Percentiles rank a stretch among this genome's conserved stretches.
phyloP scores from a whole-genome alignment of 2,888 invertebrate species.

The Leptarthrus brevirostris region DNA sequence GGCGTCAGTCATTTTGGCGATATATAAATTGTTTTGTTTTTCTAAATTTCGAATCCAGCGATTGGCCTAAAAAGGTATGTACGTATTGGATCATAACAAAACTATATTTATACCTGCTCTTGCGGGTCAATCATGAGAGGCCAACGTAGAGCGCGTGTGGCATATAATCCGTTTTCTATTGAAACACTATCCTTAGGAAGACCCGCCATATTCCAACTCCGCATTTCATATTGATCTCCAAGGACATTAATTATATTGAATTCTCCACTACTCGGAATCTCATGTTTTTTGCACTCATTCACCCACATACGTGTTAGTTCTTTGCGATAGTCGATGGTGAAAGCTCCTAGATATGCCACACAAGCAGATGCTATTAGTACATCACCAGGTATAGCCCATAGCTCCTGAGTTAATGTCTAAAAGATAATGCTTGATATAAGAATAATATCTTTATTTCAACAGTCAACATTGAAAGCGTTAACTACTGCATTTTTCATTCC shows the following conservation, averaged over 20 bases:
- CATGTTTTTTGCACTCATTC: slow-evolving; percentile 71
- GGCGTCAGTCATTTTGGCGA: slow-evolving; percentile 83
- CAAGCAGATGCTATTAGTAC: slow-evolving; percentile 87
- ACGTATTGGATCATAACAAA: slow-evolving; percentile 13
- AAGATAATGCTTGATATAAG: too few species aligned
- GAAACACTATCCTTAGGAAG: slow-evolving; percentile 89
- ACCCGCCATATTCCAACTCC: slow-evolving; percentile 90
- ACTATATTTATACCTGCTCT: slow-evolving; percentile 75
- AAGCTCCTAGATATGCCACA: slow-evolving; percentile 92
- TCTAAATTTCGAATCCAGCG: slow-evolving; percentile 94
- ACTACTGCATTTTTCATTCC: too few species aligned
- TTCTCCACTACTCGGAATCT: slow-evolving; percentile 78
- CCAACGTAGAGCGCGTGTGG: slow-evolving; percentile 84
- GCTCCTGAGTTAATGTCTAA: slow-evolving; percentile 74
- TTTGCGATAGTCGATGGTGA: slow-evolving; percentile 79
- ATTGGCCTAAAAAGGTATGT: slow-evolving; percentile 74
- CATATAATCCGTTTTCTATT: slow-evolving; percentile 92
- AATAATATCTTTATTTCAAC: too few species aligned
- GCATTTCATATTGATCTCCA: slow-evolving; percentile 87
- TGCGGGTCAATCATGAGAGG: slow-evolving; percentile 96
- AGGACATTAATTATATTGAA: slow-evolving; percentile 78
- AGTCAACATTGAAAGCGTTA: too few species aligned
- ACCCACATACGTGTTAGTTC: slow-evolving; percentile 79
- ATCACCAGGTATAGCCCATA: slow-evolving; percentile 84
- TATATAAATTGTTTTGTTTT: slow-evolving; percentile 76